These are phyloP conservation scores for Lepidothrix coronata DNA, from an alignment of 2,113 vertebrate genomes.

Conservation along the genomic window DNA sequence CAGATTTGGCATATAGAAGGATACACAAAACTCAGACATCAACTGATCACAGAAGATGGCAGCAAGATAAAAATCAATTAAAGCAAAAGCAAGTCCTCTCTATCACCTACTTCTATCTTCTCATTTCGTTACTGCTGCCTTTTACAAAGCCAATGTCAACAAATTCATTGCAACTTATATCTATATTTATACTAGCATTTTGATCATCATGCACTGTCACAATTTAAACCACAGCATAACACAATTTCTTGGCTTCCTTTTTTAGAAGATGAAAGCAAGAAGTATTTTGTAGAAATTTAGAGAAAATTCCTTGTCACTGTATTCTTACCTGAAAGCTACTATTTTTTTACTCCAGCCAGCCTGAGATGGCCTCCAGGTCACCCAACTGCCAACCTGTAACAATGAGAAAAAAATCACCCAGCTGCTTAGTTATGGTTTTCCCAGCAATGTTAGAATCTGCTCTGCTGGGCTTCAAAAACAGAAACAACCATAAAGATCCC, in stretches of 20 bases:
- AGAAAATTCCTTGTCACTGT: neutral
- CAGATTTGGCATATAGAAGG: neutral
- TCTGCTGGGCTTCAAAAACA: neutral
- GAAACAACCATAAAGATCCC: neutral
- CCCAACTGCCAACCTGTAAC: neutral
- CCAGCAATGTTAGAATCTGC: neutral
- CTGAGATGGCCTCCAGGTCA: neutral
- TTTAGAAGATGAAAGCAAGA: neutral
- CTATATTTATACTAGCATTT: neutral
- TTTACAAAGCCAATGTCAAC: neutral
- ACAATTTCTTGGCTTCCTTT: neutral
- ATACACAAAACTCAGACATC: neutral
- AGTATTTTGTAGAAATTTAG: neutral
- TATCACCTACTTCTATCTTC: neutral
- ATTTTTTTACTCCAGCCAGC: neutral
- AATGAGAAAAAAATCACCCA: neutral
- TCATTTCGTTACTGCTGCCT: neutral
- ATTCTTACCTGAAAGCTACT: neutral
- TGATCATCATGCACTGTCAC: neutral
- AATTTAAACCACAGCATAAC: neutral
- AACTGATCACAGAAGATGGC: neutral
- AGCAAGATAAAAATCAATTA: conserved; percentile 13
- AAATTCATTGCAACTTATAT: neutral
- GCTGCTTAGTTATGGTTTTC: neutral
- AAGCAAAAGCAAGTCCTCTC: neutral